Evolutionary conservation across 1,140 invertebrate species (phyloP).

Genomic region (Drosophila rufa): DNA sequence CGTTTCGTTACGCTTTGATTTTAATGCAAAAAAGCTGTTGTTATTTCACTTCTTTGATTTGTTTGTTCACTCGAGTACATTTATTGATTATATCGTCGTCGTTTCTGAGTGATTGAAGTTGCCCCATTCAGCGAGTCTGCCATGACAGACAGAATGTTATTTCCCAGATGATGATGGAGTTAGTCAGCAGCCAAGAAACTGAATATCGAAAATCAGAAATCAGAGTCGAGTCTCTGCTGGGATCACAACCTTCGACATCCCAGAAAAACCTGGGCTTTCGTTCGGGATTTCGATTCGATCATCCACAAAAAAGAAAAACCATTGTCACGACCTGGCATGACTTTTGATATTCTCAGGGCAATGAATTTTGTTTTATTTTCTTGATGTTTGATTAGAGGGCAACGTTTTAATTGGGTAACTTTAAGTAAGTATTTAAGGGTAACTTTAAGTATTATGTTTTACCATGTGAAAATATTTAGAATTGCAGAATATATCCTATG

Average conservation of each 20-base stretch:
- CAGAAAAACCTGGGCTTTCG: constrained; percentile 2
- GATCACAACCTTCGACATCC: constrained; percentile 43
- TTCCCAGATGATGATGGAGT: constrained; percentile 21
- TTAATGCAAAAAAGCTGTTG: constrained; percentile 53
- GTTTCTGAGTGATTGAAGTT: constrained; percentile 67
- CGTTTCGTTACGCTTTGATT: constrained; percentile 62
- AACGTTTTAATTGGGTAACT: constrained; percentile 18
- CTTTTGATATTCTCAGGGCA: constrained; percentile 45
- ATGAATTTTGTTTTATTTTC: constrained; percentile 22
- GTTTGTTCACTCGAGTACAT: constrained; percentile 39
- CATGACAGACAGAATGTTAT: constrained; percentile 68
- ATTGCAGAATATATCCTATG: too few species aligned
- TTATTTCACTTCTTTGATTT: constrained; percentile 42
- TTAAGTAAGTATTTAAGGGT: not conserved
- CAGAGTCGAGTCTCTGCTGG: constrained; percentile 2
- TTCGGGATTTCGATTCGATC: constrained; percentile 45
- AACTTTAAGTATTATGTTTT: not conserved
- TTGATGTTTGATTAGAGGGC: constrained; percentile 13
- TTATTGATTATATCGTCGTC: constrained; percentile 71
- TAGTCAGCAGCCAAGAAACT: constrained; percentile 12
- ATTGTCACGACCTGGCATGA: constrained; percentile 72
- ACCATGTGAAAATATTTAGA: too few species aligned
- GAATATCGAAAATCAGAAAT: constrained; percentile 15
- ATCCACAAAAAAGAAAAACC: constrained; percentile 35
- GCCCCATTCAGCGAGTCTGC: constrained; percentile 46